These are phyloP conservation scores for Andrena bucephala DNA, from an alignment of 2,888 invertebrate species.

Conservation along the genomic window DNA sequence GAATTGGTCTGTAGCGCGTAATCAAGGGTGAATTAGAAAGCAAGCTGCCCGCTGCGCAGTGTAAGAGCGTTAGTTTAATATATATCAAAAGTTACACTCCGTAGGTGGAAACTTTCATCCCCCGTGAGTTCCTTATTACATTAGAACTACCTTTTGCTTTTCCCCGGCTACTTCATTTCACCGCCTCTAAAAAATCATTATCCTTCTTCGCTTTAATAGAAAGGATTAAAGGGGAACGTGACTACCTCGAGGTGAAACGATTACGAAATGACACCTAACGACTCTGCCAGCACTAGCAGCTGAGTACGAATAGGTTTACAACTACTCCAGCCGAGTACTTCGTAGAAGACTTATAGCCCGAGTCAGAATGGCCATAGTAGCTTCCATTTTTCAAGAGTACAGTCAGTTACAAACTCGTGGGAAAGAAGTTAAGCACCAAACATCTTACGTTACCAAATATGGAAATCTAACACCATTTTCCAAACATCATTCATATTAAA, in stretches of 20 bases:
- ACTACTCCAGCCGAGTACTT: no score
- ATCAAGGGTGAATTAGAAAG: conserved; percentile 13
- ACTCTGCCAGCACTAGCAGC: no score
- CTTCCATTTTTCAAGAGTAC: no score
- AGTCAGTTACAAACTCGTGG: no score
- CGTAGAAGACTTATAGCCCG: no score
- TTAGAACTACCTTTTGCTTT: neutral
- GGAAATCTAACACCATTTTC: no score
- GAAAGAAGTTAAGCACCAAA: no score
- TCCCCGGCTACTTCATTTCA: neutral
- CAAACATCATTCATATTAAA: no score
- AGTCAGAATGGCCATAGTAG: no score
- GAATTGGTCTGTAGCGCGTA: conserved; percentile 1
- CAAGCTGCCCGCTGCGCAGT: neutral
- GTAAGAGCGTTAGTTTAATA: neutral
- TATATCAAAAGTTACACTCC: neutral
- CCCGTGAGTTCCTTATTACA: neutral
- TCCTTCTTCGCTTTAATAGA: neutral
- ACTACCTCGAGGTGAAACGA: neutral
- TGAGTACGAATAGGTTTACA: no score
- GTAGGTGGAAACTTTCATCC: neutral
- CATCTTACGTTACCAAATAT: no score
- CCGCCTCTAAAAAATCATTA: neutral
- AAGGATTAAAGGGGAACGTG: neutral
- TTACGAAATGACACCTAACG: neutral